Conservation (phyloP, 2,113 vertebrate genomes). For the Myrmecobius fasciatus region DNA sequence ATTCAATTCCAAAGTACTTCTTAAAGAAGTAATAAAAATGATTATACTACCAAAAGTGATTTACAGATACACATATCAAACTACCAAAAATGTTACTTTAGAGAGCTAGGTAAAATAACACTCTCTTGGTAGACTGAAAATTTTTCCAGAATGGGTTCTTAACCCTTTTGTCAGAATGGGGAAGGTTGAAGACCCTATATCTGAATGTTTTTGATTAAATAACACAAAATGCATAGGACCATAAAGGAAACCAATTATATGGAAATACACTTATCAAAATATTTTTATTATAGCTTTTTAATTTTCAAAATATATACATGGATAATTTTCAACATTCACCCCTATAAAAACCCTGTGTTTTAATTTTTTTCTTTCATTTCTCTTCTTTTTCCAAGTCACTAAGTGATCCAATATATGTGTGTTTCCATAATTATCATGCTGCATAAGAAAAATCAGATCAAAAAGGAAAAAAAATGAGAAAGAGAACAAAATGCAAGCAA, state of each 20-base stretch:
- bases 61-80: background rate
- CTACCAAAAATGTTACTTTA: background rate
- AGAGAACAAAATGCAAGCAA: too few relatives aligned
- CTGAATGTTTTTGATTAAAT: background rate
- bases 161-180: background rate
- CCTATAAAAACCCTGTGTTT: too few relatives aligned
- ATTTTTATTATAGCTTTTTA: background rate
- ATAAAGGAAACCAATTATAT: background rate
- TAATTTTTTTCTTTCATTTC: too few relatives aligned
- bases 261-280: background rate
- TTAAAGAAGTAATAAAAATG: background rate
- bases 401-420: too few relatives aligned
- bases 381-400: too few relatives aligned
- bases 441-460: too few relatives aligned
- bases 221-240: background rate
- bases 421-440: too few relatives aligned
- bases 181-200: background rate
- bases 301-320: too few relatives aligned
- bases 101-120: background rate
- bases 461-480: too few relatives aligned
- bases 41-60: background rate
- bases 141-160: background rate
- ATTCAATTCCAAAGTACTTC: background rate
- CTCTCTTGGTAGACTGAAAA: background rate
- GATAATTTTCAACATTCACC: too few relatives aligned